These are phyloP conservation scores for Drosophila biarmipes DNA, from an alignment of 1,140 invertebrate genomes.

Conservation along the genomic window DNA sequence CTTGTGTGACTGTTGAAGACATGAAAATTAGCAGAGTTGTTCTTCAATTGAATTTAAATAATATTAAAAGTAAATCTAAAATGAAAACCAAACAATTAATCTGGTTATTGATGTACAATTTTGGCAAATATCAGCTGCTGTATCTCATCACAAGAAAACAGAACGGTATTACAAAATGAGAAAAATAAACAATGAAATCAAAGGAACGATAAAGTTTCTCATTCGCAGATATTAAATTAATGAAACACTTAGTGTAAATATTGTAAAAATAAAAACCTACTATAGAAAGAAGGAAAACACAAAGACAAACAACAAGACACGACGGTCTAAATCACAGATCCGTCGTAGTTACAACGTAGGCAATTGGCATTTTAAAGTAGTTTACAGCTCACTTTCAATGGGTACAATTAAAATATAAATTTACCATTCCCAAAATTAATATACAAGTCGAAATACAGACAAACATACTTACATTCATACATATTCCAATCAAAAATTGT, in stretches of 20 bases:
- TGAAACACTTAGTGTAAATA: constrained; percentile 79
- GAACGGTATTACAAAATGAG: constrained; percentile 25
- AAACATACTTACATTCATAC: constrained; percentile 15
- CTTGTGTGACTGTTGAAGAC: constrained; percentile 46
- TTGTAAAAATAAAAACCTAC: constrained; percentile 75
- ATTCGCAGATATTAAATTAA: constrained; percentile 39
- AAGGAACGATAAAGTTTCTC: constrained; percentile 26
- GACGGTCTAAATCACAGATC: constrained; percentile 3
- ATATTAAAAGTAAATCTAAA: constrained; percentile 44
- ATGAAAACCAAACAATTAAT: constrained; percentile 54
- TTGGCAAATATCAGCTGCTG: constrained; percentile 73
- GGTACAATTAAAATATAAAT: constrained; percentile 46
- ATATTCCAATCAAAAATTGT: constrained; percentile 51
- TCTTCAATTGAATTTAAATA: constrained; percentile 64
- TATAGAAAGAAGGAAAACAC: constrained; percentile 33
- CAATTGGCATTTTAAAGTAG: constrained; percentile 75
- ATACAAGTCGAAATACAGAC: constrained; percentile 27
- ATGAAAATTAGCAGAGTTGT: constrained; percentile 64
- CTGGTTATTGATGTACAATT: constrained; percentile 64
- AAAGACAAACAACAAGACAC: constrained; percentile 1
- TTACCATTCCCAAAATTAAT: constrained; percentile 23
- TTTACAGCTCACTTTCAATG: constrained; percentile 48
- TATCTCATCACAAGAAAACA: constrained; percentile 69
- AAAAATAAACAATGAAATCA: constrained; percentile 18
- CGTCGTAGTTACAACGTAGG: constrained; percentile 44